phyloP scores from a whole-genome alignment of 2,888 invertebrate species.

The Elmis aenea region DNA sequence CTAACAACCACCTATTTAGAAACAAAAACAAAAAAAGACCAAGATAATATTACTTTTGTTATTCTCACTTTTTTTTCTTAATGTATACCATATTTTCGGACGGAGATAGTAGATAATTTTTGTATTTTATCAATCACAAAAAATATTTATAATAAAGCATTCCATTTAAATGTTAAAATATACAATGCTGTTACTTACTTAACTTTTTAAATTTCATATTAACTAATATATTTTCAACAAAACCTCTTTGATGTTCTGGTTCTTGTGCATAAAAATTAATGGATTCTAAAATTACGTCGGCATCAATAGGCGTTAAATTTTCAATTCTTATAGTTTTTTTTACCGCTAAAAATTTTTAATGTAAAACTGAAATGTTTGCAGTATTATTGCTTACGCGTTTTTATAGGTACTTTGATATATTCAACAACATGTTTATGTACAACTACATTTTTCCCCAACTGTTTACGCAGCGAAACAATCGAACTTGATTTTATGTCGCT shows the following conservation, averaged over 20 bases:
- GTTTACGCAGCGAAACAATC: too few relatives aligned
- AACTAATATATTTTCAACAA: conserved; percentile 19
- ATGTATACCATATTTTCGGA: too few relatives aligned
- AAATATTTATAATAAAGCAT: too few relatives aligned
- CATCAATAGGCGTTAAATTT: conserved; percentile 41
- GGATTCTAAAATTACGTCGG: conserved; percentile 26
- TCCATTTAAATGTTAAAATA: background rate
- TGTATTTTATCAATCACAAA: too few relatives aligned
- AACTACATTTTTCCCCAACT: conserved; percentile 16
- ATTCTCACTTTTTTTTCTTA: too few relatives aligned
- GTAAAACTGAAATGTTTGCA: background rate
- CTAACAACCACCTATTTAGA: too few relatives aligned
- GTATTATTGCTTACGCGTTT: conserved; percentile 28
- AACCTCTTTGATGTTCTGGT: conserved; percentile 9
- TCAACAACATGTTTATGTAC: conserved; percentile 25
- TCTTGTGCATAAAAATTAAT: conserved; percentile 34
- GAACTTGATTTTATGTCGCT: too few relatives aligned
- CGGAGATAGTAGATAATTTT: too few relatives aligned
- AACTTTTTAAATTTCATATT: conserved; percentile 21
- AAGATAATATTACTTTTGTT: too few relatives aligned
- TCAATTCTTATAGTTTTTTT: conserved; percentile 40
- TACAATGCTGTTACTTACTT: too few relatives aligned
- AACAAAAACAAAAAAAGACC: too few relatives aligned
- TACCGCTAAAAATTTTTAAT: conserved; percentile 10
- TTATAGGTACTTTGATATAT: conserved; percentile 24